phyloP scores from a whole-genome alignment of 2,797 vertebrate species.

The Graptemys geographica region DNA sequence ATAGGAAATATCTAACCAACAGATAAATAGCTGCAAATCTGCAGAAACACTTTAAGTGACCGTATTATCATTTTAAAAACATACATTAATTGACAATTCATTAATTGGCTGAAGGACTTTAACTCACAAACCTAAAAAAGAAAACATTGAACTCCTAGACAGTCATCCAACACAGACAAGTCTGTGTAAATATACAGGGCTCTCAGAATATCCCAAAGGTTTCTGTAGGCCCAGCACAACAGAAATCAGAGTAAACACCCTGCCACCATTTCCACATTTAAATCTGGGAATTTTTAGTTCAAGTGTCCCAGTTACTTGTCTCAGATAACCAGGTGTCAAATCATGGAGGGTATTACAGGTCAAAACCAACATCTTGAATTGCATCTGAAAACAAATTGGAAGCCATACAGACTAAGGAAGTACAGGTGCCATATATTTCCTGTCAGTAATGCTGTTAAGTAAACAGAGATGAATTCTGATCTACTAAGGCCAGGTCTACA shows the following conservation, averaged over 20 bases:
- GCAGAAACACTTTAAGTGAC: background rate
- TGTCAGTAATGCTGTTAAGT: slow-evolving; percentile 15
- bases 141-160: background rate
- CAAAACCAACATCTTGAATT: slow-evolving; percentile 5
- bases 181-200: background rate
- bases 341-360: background rate
- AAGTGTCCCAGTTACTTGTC: background rate
- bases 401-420: slow-evolving; percentile 22
- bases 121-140: background rate
- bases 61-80: background rate
- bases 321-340: slow-evolving; percentile 5
- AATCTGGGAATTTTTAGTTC: slow-evolving; percentile 6
- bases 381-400: slow-evolving; percentile 21
- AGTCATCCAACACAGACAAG: background rate
- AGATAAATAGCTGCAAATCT: background rate
- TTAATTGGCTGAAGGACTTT: background rate
- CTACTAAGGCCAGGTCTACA: no score
- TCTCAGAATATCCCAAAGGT: background rate
- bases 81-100: background rate
- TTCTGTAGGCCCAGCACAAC: background rate
- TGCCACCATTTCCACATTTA: background rate
- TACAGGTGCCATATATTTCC: slow-evolving; percentile 31
- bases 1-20: background rate
- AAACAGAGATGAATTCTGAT: slow-evolving; percentile 25
- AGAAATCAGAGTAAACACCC: background rate